These are phyloP conservation scores for Takifugu ocellatus DNA, from an alignment of 2,797 vertebrate genomes.

Conservation along the genomic window DNA sequence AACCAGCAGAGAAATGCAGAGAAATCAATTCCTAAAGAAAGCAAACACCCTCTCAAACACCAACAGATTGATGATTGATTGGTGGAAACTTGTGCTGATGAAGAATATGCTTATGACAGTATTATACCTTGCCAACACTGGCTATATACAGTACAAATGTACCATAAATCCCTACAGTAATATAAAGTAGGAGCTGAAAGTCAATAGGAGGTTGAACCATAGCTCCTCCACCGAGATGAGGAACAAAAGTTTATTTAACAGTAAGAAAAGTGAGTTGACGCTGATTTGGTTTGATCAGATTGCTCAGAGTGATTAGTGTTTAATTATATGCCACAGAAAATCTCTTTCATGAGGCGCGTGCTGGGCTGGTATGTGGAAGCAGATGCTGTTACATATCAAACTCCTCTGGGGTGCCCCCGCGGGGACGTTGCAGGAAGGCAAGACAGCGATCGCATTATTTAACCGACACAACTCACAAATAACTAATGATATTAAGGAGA, in stretches of 20 bases:
- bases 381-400: slow-evolving; percentile 15
- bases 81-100: too few species aligned
- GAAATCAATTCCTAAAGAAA: too few species aligned
- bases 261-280: slow-evolving; percentile 9
- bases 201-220: slow-evolving; percentile 19
- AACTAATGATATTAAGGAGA: too few species aligned
- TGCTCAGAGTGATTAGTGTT: slow-evolving; percentile 47
- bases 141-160: neutral
- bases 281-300: slow-evolving; percentile 50
- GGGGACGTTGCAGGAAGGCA: slow-evolving; percentile 10
- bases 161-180: neutral
- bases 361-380: slow-evolving; percentile 32
- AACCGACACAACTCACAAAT: neutral
- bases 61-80: too few species aligned
- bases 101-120: too few species aligned
- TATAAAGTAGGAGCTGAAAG: slow-evolving; percentile 6
- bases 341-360: slow-evolving; percentile 47
- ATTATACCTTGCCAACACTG: neutral
- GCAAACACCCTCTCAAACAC: too few species aligned
- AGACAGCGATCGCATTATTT: slow-evolving; percentile 20
- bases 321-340: slow-evolving; percentile 41
- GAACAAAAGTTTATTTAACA: slow-evolving; percentile 5
- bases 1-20: too few species aligned
- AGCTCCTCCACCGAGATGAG: neutral
- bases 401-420: slow-evolving; percentile 34